A percentile compares a stretch with the other conserved stretches of the same genome.
These are phyloP conservation scores for Caradrina kadenii DNA, from an alignment of 2,888 invertebrate genomes.

Conservation along the genomic window DNA sequence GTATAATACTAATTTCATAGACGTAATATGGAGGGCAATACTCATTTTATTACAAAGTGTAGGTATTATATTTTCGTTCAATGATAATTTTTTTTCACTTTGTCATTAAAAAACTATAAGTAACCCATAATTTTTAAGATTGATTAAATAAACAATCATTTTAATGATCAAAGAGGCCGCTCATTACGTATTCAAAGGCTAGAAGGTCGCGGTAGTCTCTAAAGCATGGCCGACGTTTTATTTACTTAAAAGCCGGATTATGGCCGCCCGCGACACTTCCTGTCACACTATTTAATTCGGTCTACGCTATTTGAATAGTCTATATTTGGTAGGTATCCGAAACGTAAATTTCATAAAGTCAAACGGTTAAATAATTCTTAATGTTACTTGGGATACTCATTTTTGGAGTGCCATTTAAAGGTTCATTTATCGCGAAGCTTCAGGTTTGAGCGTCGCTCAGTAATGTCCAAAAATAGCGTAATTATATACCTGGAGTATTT, in stretches of 20 bases:
- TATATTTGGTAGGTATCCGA: slow-evolving; percentile 51
- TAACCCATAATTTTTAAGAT: slow-evolving; percentile 42
- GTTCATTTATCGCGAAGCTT: slow-evolving; percentile 46
- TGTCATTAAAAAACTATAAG: not conserved
- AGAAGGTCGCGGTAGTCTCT: slow-evolving; percentile 69
- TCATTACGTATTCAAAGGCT: slow-evolving; percentile 79
- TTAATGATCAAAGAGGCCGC: slow-evolving; percentile 77
- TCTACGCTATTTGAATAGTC: slow-evolving; percentile 60
- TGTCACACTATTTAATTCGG: slow-evolving; percentile 69
- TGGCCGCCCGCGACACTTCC: slow-evolving; percentile 71
- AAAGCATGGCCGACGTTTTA: slow-evolving; percentile 74
- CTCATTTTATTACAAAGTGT: slow-evolving; percentile 8
- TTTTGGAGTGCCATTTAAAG: slow-evolving; percentile 43
- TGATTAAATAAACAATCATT: slow-evolving; percentile 68
- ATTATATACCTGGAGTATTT: slow-evolving; percentile 47
- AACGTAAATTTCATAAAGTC: slow-evolving; percentile 52
- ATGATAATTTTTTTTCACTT: not conserved
- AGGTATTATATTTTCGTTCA: slow-evolving; percentile 4
- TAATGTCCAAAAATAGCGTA: slow-evolving; percentile 51
- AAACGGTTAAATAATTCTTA: slow-evolving; percentile 37
- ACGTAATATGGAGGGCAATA: not conserved
- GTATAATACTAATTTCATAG: slow-evolving; percentile 2
- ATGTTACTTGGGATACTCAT: slow-evolving; percentile 43
- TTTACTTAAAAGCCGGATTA: slow-evolving; percentile 80
- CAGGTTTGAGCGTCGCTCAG: slow-evolving; percentile 28